Base-by-base conservation (phyloP, 2,797 vertebrate species). In the Epinephelus coioides region DNA sequence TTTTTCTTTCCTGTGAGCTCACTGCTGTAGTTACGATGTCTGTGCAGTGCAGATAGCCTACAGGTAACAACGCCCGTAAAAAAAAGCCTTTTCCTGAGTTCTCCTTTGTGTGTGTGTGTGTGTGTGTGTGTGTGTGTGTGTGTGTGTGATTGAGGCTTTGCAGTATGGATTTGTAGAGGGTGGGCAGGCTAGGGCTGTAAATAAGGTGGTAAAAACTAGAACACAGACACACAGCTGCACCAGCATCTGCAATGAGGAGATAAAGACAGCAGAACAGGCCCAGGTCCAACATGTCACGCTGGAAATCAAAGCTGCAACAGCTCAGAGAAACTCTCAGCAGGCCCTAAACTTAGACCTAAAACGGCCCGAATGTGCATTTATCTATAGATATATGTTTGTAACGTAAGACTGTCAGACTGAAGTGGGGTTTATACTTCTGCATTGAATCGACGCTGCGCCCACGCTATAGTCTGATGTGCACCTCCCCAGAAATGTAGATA, bases 1-100 rank as follows among this genome's bases (percentile, higher is more conserved):
- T 84, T 88, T 43, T 79, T 77, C 65, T 89, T 81, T 65, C 66
- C 78, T 69, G 44, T 51, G 7, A 79, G 80, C 87, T 84, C 72
- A 14, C 75, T 72, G 81, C 84, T 88, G 89, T 76, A 84, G 90
- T 82, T 69, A 75, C 65, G 50, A 63, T 76, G 88, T 88, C 89
- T 94, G 92, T 80, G 88, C 63, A 23, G 87, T 6, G 86, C 77
- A 92, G 88, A 93, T 93, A 92, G 91, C 88, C 91, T 78, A 84
- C 86, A 90, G 92, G 89, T 92, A 93, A 91, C 84, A 85, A 84
- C 69, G 61, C 65, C 82, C 25, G 66, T 82, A 76, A 85, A 75
- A 74, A 53, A 73, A 60, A 75, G 34, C 15, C 47, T 21, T 76
- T 76, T 59, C 80, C 82, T 46, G 78, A 71, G 43, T 79, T 64